These are phyloP conservation scores for Eilema sororculum DNA, from an alignment of 2,888 invertebrate species.

Conservation along the genomic window DNA sequence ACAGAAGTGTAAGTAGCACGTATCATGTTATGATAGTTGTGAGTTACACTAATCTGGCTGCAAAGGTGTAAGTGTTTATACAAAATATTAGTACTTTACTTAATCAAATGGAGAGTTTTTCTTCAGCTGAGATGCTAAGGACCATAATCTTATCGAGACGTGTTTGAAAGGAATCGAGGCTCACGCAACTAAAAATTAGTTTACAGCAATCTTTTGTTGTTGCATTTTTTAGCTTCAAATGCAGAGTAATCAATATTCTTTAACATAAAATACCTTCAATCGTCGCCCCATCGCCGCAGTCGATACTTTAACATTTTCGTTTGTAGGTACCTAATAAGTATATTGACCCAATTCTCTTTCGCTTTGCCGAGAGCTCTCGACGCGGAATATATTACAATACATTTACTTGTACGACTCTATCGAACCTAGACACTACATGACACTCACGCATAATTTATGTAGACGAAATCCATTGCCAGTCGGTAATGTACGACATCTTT, in stretches of 20 bases:
- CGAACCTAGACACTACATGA: background rate
- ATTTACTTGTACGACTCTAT: constrained; percentile 22
- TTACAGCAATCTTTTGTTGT: no score
- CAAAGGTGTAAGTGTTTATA: no score
- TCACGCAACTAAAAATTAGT: no score
- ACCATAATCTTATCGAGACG: no score
- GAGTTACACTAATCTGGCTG: background rate
- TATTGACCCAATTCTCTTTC: background rate
- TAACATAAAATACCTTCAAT: background rate
- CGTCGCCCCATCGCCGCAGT: background rate
- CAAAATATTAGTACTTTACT: no score
- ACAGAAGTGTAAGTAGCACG: background rate
- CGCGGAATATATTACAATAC: constrained; percentile 40
- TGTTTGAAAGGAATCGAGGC: no score
- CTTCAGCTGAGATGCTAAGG: no score
- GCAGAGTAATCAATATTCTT: background rate
- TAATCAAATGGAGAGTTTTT: no score
- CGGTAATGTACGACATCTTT: background rate
- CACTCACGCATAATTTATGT: no score
- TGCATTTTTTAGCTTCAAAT: background rate
- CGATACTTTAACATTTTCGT: background rate
- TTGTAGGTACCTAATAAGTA: background rate
- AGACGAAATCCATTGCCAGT: background rate
- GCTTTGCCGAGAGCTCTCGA: constrained; percentile 11
- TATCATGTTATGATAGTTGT: background rate